A percentile compares a stretch with the other conserved stretches of the same genome.
Evolutionary conservation across 2,888 invertebrate species (phyloP).

Genomic region (Tillus elongatus): DNA sequence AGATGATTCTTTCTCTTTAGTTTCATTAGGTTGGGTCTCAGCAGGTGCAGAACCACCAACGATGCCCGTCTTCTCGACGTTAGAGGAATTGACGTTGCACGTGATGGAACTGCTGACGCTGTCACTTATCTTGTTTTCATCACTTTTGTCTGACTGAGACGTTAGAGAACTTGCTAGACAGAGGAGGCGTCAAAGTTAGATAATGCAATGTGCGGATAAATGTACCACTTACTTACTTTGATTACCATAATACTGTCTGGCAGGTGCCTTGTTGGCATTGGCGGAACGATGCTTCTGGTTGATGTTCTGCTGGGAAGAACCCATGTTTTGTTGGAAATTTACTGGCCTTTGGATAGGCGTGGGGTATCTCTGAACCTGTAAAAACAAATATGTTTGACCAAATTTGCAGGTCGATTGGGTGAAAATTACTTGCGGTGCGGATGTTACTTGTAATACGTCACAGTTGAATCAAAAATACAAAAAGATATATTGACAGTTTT

Average conservation of each 20-base stretch:
- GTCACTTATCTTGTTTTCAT: not conserved
- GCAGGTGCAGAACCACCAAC: no score
- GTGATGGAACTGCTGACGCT: not conserved
- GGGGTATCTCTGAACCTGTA: constrained; percentile 40
- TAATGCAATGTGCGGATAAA: no score
- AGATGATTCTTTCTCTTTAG: no score
- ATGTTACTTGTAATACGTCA: no score
- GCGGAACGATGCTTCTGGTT: constrained; percentile 39
- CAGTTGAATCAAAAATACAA: no score
- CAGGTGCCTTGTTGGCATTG: constrained; percentile 36
- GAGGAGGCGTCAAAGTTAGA: not conserved
- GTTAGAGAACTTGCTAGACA: constrained; percentile 1
- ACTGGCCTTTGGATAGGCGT: constrained; percentile 48
- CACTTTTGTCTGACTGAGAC: not conserved
- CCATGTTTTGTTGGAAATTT: constrained; percentile 43
- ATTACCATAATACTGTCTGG: constrained; percentile 46
- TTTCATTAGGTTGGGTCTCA: no score
- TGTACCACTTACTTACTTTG: constrained; percentile 38
- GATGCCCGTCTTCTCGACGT: constrained; percentile 1
- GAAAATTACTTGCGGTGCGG: no score
- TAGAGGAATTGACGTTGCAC: not conserved
- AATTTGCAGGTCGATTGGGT: no score
- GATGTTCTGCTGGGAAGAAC: constrained; percentile 36
- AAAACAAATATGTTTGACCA: no score
- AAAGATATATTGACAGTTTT: no score